phyloP scores from a whole-genome alignment of 2,888 invertebrate genomes.

The Lasioglossum morio region DNA sequence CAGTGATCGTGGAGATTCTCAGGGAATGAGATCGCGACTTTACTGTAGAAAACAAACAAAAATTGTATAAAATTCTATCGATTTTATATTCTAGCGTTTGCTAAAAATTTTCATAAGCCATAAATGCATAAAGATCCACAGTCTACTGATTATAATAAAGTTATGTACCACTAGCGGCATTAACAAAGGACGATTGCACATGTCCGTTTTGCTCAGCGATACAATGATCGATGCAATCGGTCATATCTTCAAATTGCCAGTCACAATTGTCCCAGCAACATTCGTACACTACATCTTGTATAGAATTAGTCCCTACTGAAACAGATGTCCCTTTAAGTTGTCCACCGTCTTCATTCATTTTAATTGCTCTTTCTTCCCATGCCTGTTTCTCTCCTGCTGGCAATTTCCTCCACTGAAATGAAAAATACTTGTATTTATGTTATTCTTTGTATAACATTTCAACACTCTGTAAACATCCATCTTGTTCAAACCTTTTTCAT shows the following conservation, averaged over 20 bases:
- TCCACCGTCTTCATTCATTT: slow-evolving; percentile 93
- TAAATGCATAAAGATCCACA: too few relatives aligned
- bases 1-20: too few relatives aligned
- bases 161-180: slow-evolving; percentile 80
- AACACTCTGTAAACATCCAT: slow-evolving; percentile 15
- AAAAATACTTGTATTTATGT: slow-evolving; percentile 38
- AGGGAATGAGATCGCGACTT: too few relatives aligned
- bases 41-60: too few relatives aligned
- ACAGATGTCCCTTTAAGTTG: slow-evolving; percentile 85
- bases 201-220: slow-evolving; percentile 93
- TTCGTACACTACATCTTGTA: slow-evolving; percentile 89
- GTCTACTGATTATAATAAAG: background rate
- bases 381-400: slow-evolving; percentile 94
- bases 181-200: slow-evolving; percentile 87
- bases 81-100: too few relatives aligned
- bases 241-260: slow-evolving; percentile 95
- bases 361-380: slow-evolving; percentile 97
- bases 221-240: slow-evolving; percentile 96
- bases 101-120: too few relatives aligned
- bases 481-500: slow-evolving; percentile 36
- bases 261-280: slow-evolving; percentile 97
- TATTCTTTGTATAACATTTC: slow-evolving; percentile 7
- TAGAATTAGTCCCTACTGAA: slow-evolving; percentile 74
- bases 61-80: too few relatives aligned
- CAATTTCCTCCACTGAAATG: slow-evolving; percentile 95